Conservation (phyloP, 2,888 invertebrate genomes). For the Tetragonula carbonaria region DNA sequence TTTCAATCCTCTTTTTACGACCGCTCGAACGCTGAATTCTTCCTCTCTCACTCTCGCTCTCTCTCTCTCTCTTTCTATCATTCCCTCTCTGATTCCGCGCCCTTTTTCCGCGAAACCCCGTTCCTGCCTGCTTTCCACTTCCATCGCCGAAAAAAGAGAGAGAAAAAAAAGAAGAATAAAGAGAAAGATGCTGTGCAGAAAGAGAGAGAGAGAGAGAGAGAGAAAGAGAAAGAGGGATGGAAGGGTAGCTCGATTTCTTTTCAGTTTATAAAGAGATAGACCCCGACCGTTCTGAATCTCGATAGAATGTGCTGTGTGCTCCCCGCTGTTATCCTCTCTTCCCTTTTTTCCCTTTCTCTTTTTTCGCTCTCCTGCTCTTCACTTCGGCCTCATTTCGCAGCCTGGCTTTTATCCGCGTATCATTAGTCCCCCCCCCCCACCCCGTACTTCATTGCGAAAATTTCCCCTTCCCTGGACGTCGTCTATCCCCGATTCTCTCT, state of each 20-base stretch:
- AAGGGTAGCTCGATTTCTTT: slow-evolving; percentile 58
- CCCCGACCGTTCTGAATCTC: slow-evolving; percentile 55
- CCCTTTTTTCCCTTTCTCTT: slow-evolving; percentile 9
- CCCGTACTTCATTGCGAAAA: slow-evolving; percentile 55
- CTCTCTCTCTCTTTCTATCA: neutral
- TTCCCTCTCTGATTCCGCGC: slow-evolving; percentile 3
- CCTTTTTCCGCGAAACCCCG: slow-evolving; percentile 38
- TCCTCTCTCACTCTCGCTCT: neutral
- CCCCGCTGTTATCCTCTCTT: slow-evolving; percentile 8
- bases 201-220: neutral
- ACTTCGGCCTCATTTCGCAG: slow-evolving; percentile 53
- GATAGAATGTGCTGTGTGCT: slow-evolving; percentile 48
- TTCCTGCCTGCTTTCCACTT: slow-evolving; percentile 40
- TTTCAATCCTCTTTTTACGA: slow-evolving; percentile 60
- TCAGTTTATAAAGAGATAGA: slow-evolving; percentile 59
- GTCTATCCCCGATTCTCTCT: neutral
- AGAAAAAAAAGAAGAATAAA: neutral
- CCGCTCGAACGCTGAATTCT: slow-evolving; percentile 16
- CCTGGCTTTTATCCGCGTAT: slow-evolving; percentile 57
- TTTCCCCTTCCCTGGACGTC: slow-evolving; percentile 37
- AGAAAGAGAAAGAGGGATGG: neutral
- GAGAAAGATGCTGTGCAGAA: no score
- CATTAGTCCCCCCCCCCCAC: slow-evolving; percentile 43
- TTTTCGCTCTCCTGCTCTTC: slow-evolving; percentile 31
- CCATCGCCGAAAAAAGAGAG: slow-evolving; percentile 33